phyloP scores from a whole-genome alignment of 2,113 vertebrate genomes.

The Orientallactaga bullata region DNA sequence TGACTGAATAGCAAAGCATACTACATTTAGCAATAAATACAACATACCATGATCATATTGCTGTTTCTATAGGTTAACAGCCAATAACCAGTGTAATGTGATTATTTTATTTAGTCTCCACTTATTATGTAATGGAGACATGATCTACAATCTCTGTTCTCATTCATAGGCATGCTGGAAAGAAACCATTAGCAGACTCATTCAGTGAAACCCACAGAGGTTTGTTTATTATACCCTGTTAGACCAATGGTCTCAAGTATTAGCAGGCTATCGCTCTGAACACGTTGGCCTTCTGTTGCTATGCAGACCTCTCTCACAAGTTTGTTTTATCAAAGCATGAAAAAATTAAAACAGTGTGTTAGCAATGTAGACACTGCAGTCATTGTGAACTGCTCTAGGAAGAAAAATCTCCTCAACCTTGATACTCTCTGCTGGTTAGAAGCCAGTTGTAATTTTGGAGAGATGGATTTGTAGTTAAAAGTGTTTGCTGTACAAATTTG shows the following conservation, averaged over 20 bases:
- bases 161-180: neutral
- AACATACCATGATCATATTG: neutral
- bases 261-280: neutral
- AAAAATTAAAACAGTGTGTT: neutral
- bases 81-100: neutral
- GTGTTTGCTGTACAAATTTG: no score
- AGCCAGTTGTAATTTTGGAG: neutral
- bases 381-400: neutral
- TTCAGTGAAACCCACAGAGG: neutral
- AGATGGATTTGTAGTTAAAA: no score
- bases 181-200: neutral
- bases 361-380: neutral
- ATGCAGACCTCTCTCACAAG: neutral
- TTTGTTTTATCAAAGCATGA: neutral
- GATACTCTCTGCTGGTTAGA: neutral
- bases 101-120: neutral
- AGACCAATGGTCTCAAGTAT: neutral
- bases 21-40: neutral
- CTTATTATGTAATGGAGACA: neutral
- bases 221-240: neutral
- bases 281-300: neutral
- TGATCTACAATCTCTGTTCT: neutral
- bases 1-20: neutral
- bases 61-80: neutral
- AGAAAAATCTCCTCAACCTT: neutral